Evolutionary conservation across 2,797 vertebrate species (phyloP), one percentile per base, ranked within the genome.

Genomic region (Nyctalus aviator): DNA sequence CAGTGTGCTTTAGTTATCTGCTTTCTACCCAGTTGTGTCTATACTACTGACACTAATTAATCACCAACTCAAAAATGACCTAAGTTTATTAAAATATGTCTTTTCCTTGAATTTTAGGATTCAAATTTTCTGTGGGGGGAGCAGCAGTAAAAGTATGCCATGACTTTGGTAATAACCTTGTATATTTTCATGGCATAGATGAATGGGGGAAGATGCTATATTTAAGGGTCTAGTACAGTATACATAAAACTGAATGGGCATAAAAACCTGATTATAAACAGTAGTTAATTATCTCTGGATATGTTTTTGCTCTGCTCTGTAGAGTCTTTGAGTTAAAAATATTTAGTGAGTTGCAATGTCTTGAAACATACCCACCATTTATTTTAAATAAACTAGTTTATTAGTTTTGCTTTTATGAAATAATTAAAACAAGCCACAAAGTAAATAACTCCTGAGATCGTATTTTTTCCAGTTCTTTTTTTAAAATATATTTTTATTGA

Each of bases 401-500:
- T 79, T 91, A 84, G 18, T 57, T 93, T 85, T 57, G 10, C 21
- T 64, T 86, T 64, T 84, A 37, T 78, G 8, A 86, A 83, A 75
- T 20, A 89, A 76, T 15, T 79, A 81, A 92, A 92, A 32, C 32
- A 57, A 76, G 11, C 7, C 30, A 78, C 5, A 59, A 59, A 72
- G 17, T 62, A 53, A 77, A 69, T 35, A 73, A 66, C 8, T 30
- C 1, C 1, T 53, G 20, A 68, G 15, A 62, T 68, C 1, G 37
- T 87, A 77, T 50, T 50, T 50, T 50, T 50, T 50, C 14, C 37
- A 15, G 13, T 15, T 50, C 14, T 15, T 50, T 50, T 50, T 15
- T 15, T 15, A 50, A 50, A 17, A 18, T 17, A 50, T 50, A 50
- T 50, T 50, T 50, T 50, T 50, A 50, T 50, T 50, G 48, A 50